Conservation (phyloP, 2,797 vertebrate genomes). For the Taenioides sp. region DNA sequence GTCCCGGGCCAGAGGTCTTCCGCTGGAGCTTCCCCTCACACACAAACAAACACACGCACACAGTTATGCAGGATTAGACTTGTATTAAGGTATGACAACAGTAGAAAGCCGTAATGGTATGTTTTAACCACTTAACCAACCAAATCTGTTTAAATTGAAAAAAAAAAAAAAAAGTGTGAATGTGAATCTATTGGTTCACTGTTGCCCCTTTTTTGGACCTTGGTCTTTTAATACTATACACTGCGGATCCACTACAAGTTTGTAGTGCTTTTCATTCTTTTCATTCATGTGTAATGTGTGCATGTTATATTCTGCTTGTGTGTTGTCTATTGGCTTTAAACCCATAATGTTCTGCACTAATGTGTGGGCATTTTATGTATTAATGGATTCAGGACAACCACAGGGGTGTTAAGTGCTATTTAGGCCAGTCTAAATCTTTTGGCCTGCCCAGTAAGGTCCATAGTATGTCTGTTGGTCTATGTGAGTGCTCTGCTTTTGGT, state of each 20-base stretch:
- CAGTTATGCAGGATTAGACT: not conserved
- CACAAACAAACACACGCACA: conserved; percentile 15
- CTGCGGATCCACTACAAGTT: not conserved
- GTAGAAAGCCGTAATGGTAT: not conserved
- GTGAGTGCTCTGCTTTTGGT: conserved; percentile 47
- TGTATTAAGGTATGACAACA: not conserved
- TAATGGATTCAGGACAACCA: conserved; percentile 42
- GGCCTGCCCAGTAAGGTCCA: conserved; percentile 19
- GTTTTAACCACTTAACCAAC: not conserved
- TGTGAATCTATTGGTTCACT: not conserved
- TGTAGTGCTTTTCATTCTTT: not conserved
- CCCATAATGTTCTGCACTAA: conserved; percentile 29
- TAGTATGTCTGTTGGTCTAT: conserved; percentile 17
- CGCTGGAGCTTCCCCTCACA: conserved; percentile 30
- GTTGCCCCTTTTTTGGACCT: not conserved
- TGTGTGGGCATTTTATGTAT: conserved; percentile 19
- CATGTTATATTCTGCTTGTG: not conserved
- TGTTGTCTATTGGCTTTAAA: conserved; percentile 11
- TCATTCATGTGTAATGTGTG: not conserved
- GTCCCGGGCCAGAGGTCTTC: conserved; percentile 58
- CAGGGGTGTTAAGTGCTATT: conserved; percentile 43
- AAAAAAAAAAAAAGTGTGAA: no score
- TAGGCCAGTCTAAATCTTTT: conserved; percentile 48
- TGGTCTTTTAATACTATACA: not conserved
- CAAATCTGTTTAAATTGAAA: not conserved